Base-by-base conservation (phyloP, 2,113 vertebrate species). In the Rafetus swinhoei region DNA sequence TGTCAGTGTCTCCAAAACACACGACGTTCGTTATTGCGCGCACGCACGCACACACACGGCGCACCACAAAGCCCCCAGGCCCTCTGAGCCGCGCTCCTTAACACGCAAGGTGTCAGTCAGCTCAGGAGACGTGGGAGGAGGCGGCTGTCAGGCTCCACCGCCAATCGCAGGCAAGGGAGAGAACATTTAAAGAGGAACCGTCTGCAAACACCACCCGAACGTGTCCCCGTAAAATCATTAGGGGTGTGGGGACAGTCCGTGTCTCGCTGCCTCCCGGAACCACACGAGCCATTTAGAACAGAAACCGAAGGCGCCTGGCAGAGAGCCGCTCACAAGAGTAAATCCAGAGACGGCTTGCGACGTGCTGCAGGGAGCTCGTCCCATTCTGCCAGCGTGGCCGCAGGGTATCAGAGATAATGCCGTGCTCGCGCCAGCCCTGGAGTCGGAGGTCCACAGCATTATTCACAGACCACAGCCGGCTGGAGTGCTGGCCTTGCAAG, bases 91-190 rank as follows among this genome's bases (percentile, higher is more conserved):
- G 97, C 97, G 95, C 97, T 95, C 89, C 88, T 98, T 98, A 95
- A 98, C 98, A 98, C 95, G 97, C 98, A 97, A 98, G 89, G 90
- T 98, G 98, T 95, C 98, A 98, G 89, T 98, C 97, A 97, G 87
- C 91, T 90, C 92, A 19, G 80, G 18, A n/a, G 35, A 45, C 80
- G 52, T 57, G 22, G 10, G 59, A 90, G 85, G 87, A 50, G 83
- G 76, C 72, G 45, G 79, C 60, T n/a, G 79, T 74, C 81, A 88
- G 79, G 80, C 76, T 62, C 77, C 84, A 22, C 56, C 50, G 14
- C n/a, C 55, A 22, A 13, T 35, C 65, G 65, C 62, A 39, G 39
- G 54, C 89, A 59, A 62, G 72, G 50, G 55, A n/a, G 89, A 81
- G 82, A 92, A 82, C 81, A 84, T 79, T 80, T 89, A 45, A 76